Conservation (phyloP, 2,113 vertebrate species). For the Tapirus terrestris region DNA sequence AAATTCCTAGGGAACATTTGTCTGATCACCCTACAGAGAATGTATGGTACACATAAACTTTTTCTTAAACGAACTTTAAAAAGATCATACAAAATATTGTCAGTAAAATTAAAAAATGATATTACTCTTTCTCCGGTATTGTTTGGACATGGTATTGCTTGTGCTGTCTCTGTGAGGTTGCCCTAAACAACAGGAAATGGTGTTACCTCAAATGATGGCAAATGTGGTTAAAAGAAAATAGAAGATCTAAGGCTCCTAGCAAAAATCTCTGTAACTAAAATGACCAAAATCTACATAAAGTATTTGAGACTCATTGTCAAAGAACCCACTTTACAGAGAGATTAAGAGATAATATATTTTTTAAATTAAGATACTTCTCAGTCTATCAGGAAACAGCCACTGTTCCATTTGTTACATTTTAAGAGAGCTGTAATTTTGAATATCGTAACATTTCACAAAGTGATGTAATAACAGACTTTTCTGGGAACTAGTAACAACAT, state of each 20-base stretch:
- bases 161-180: background rate
- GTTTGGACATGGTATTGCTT: background rate
- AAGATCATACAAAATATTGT: slow-evolving; percentile 10
- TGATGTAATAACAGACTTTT: slow-evolving; percentile 38
- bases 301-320: background rate
- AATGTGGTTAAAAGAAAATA: slow-evolving; percentile 35
- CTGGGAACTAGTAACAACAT: background rate
- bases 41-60: background rate
- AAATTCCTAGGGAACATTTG: slow-evolving; percentile 7
- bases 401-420: slow-evolving; percentile 29
- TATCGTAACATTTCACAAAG: slow-evolving; percentile 49
- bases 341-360: background rate
- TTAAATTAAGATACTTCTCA: background rate
- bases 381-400: background rate
- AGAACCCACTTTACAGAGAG: background rate
- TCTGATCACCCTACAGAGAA: background rate
- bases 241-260: background rate
- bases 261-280: slow-evolving; percentile 46
- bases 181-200: background rate
- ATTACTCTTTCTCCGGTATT: background rate
- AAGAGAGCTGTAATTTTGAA: slow-evolving; percentile 49
- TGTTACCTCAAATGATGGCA: slow-evolving; percentile 5
- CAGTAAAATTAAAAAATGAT: slow-evolving; percentile 38
- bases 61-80: background rate
- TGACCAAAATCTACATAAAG: background rate